These are phyloP conservation scores for Apotomis turbidana DNA, from an alignment of 2,888 invertebrate species.

Conservation along the genomic window DNA sequence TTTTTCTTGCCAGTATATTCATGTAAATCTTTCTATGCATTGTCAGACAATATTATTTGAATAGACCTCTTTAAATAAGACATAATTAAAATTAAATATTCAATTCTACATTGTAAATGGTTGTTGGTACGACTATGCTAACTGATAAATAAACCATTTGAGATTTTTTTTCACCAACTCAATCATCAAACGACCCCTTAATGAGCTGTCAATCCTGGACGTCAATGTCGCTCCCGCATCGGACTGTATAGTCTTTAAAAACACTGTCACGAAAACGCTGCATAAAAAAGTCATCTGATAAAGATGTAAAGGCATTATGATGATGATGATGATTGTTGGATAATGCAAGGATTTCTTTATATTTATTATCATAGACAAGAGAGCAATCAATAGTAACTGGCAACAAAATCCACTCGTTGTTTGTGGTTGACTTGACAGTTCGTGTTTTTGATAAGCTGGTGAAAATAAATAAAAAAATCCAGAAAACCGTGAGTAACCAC, in stretches of 20 bases:
- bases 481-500: constrained; percentile 24
- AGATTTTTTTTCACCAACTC: too few species aligned
- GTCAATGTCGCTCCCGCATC: too few species aligned
- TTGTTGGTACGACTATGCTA: too few species aligned
- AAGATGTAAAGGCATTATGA: too few species aligned
- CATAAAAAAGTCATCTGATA: too few species aligned
- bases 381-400: constrained; percentile 4
- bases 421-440: constrained; percentile 32
- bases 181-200: too few species aligned
- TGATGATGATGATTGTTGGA: neutral
- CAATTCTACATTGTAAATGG: too few species aligned
- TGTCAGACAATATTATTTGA: neutral
- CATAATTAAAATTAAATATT: too few species aligned
- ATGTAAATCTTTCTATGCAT: neutral
- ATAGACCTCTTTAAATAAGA: neutral
- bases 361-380: neutral
- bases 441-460: constrained; percentile 24
- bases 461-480: constrained; percentile 17
- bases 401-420: constrained; percentile 28
- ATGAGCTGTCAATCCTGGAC: too few species aligned
- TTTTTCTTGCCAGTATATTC: constrained; percentile 21
- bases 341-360: neutral
- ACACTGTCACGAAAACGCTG: too few species aligned
- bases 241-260: too few species aligned
- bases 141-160: too few species aligned